Base-by-base conservation (phyloP, 2,888 invertebrate species). In the Rhorus exstirpatorius region DNA sequence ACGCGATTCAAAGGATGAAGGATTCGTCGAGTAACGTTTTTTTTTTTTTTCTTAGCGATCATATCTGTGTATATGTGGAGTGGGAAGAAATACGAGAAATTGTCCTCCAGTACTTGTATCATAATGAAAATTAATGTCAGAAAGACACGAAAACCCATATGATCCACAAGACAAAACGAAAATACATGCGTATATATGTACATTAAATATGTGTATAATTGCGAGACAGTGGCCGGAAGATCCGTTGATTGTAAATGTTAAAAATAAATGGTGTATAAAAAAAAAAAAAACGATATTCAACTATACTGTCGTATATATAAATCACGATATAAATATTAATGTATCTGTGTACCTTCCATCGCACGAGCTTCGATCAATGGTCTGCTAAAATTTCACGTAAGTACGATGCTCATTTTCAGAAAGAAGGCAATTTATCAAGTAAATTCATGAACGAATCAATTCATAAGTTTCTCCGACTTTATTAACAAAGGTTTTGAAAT, bases 171-270 rank as follows among this genome's bases (percentile, higher is more conserved):
- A 74, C 63, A n/a, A 63, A 38, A 67, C 72, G 76, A n/a, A 35
- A 60, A 78, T 3, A 75, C 74, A 79, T 14, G 76, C 31, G 49
- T 83, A 85, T 86, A 84, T 81, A 81, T 81, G 88, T 86, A 88
- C 88, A 88, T 88, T 87, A 83, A 87, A 87, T 90, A 88, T 87
- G 87, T 91, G 90, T 91, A 91, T 90, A 91, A 90, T 90, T 90
- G 90, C 90, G 85, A 85, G 65, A 76, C 67, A 77, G 78, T 78
- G 76, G 71, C 77, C 89, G 88, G 88, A 90, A 83, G 67, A 84
- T 83, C 91, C 91, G 90, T 92, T 91, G 91, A 91, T 91, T 92
- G 91, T 93, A 91, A 92, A 91, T 92, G 92, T 93, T 92, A 91
- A 89, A 92, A 92, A 91, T 92, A 93, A 93, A 93, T 89, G 89